Evolutionary conservation across 2,113 vertebrate genomes (phyloP).

Genomic region (Caloenas nicobarica): DNA sequence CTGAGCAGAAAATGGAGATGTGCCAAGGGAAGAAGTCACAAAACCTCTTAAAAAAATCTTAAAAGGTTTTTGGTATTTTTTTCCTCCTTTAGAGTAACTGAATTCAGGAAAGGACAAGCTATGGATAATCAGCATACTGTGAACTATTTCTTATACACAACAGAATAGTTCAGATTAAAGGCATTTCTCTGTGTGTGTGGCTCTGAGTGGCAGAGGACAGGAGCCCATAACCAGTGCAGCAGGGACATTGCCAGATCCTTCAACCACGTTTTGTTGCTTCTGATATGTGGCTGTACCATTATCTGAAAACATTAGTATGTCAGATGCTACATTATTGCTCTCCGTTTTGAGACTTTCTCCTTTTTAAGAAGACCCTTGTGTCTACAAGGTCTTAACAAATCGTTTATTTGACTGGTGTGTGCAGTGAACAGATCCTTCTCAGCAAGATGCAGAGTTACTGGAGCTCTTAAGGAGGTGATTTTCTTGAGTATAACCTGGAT

Average conservation of each 20-base stretch:
- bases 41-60: background rate
- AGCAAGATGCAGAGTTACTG: background rate
- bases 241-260: background rate
- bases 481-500: background rate
- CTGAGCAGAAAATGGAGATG: background rate
- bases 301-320: background rate
- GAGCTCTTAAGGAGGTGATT: background rate
- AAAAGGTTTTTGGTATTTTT: background rate
- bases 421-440: background rate
- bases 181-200: background rate
- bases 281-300: background rate
- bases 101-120: background rate
- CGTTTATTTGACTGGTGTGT: background rate
- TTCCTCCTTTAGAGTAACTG: background rate
- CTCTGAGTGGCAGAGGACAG: background rate
- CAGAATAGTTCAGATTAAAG: background rate
- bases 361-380: background rate
- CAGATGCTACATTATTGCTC: background rate
- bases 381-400: background rate
- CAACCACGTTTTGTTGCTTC: background rate
- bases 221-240: background rate
- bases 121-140: background rate
- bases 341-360: background rate
- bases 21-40: background rate
- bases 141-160: background rate